A percentile compares a stretch with the other conserved stretches of the same genome.
phyloP scores from a whole-genome alignment of 2,888 invertebrate species.

The Agapostemon virescens region DNA sequence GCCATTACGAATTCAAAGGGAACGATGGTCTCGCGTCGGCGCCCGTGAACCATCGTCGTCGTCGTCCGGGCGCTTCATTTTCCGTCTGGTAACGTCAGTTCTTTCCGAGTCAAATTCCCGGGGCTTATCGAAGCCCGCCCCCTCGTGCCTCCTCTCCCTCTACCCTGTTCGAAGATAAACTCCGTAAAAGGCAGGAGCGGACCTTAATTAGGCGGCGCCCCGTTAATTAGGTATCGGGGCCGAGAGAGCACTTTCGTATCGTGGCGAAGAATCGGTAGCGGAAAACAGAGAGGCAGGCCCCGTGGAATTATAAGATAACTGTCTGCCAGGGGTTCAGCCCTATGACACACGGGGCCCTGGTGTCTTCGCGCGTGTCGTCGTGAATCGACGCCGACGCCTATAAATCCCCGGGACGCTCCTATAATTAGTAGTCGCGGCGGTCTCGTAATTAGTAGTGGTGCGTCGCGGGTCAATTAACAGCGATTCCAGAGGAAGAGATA shows the following conservation, averaged over 20 bases:
- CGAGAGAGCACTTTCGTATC: constrained; percentile 37
- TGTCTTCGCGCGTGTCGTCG: constrained; percentile 5
- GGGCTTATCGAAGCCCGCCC: constrained; percentile 52
- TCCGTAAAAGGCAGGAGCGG: constrained; percentile 52
- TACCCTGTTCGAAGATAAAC: constrained; percentile 56
- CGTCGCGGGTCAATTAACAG: constrained; percentile 32
- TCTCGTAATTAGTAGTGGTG: constrained; percentile 35
- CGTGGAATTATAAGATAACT: constrained; percentile 45
- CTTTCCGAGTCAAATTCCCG: constrained; percentile 46
- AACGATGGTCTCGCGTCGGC: constrained; percentile 7
- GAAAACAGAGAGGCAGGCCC: constrained; percentile 36
- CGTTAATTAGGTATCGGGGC: constrained; percentile 60
- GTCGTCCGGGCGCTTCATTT: constrained; percentile 43
- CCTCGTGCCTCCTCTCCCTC: no score
- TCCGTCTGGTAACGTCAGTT: constrained; percentile 41
- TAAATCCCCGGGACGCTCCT: constrained; percentile 32
- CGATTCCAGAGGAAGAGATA: constrained; percentile 22
- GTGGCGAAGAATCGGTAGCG: constrained; percentile 44
- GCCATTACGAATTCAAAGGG: constrained; percentile 62
- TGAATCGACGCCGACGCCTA: constrained; percentile 11
- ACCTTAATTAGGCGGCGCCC: constrained; percentile 62
- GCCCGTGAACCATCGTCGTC: constrained; percentile 33
- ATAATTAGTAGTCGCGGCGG: constrained; percentile 15
- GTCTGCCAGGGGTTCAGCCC: constrained; percentile 1
- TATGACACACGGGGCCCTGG: constrained; percentile 12